A percentile compares a stretch with the other conserved stretches of the same genome.
These are phyloP conservation scores for Pyrrhia umbra DNA, from an alignment of 2,888 invertebrate species.

Conservation along the genomic window DNA sequence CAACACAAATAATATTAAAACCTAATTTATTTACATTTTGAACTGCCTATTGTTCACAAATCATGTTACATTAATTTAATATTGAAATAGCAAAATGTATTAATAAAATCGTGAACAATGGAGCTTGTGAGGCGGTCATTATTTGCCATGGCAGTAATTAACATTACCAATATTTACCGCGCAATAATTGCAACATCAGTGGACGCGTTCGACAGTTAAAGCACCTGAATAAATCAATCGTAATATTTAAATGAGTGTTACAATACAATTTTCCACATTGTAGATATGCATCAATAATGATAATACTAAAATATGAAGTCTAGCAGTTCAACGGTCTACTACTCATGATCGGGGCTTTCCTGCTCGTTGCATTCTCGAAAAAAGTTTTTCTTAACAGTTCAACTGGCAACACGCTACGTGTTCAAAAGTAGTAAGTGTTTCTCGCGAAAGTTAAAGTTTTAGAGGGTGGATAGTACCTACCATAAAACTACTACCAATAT, in stretches of 20 bases:
- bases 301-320: background rate
- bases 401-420: background rate
- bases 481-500: background rate
- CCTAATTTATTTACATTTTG: background rate
- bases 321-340: background rate
- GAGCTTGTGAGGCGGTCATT: slow-evolving; percentile 24
- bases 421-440: background rate
- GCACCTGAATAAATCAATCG: slow-evolving; percentile 21
- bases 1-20: slow-evolving; percentile 6
- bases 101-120: slow-evolving; percentile 11
- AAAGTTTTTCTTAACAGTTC: background rate
- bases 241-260: slow-evolving; percentile 24
- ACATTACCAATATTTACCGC: slow-evolving; percentile 34
- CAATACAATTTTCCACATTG: background rate
- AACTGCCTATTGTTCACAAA: background rate
- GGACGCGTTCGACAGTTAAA: slow-evolving; percentile 15
- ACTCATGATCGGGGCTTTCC: background rate
- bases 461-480: background rate
- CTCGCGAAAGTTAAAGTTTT: background rate
- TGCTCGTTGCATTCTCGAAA: background rate
- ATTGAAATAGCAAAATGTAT: slow-evolving; percentile 11
- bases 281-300: background rate
- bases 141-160: slow-evolving; percentile 39
- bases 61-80: slow-evolving; percentile 20
- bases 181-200: slow-evolving; percentile 36